Evolutionary conservation across 2,113 vertebrate species (phyloP).

Genomic region (Strigops habroptila): DNA sequence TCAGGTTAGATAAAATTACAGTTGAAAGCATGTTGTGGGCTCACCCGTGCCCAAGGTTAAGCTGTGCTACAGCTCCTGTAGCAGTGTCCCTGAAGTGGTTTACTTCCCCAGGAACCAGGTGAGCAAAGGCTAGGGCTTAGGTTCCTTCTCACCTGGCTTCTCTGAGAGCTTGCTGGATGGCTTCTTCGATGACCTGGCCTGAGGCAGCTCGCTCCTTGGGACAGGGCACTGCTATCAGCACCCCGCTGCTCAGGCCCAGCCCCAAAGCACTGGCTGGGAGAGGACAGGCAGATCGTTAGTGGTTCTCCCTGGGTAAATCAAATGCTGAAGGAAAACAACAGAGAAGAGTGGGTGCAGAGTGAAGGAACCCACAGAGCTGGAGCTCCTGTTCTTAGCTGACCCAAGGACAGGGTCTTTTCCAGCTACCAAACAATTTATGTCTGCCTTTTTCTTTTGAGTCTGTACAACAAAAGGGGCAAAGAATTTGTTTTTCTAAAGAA

Average conservation of each 20-base stretch:
- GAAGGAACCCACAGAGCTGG: not conserved
- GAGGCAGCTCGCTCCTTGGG: conserved; percentile 75
- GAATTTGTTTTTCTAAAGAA: not conserved
- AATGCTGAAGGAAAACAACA: not conserved
- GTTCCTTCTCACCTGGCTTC: conserved; percentile 76
- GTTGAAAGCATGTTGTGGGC: not conserved
- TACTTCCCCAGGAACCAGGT: not conserved
- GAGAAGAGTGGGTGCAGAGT: not conserved
- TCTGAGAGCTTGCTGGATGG: conserved; percentile 76
- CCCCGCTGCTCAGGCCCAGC: conserved; percentile 79
- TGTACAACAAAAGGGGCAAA: not conserved
- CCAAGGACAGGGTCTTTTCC: not conserved
- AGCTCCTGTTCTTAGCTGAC: not conserved
- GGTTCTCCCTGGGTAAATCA: not conserved
- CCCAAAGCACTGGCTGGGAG: conserved; percentile 68
- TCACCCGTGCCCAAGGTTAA: not conserved
- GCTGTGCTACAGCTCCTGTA: not conserved
- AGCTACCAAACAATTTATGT: not conserved
- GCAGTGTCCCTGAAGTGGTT: not conserved
- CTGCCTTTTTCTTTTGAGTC: not conserved
- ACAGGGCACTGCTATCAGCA: conserved; percentile 87
- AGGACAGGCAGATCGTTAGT: not conserved
- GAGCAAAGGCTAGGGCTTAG: not conserved
- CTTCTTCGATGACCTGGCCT: conserved; percentile 78
- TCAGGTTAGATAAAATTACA: not conserved